These are phyloP conservation scores for Chloroceryle amazona DNA, from an alignment of 2,797 vertebrate species.

Conservation along the genomic window DNA sequence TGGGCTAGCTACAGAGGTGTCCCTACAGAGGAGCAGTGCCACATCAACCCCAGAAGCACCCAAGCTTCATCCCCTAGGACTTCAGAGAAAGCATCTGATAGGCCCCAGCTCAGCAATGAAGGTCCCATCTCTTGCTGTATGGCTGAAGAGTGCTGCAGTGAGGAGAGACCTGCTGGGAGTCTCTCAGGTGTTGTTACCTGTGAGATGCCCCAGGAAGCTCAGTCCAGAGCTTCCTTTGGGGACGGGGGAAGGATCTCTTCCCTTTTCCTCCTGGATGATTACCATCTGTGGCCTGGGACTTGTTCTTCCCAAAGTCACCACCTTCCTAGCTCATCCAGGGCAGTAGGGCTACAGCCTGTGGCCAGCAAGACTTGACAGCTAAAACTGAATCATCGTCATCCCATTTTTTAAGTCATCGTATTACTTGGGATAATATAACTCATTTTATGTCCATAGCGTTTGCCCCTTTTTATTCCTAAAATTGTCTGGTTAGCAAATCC, in stretches of 20 bases:
- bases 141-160: neutral
- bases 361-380: rapidly evolving
- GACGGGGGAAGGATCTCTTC: neutral
- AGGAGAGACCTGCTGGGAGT: neutral
- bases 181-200: neutral
- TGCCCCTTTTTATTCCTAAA: neutral
- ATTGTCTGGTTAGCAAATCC: neutral
- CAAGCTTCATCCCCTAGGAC: neutral
- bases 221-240: neutral
- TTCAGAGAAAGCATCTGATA: neutral
- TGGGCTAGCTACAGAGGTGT: neutral
- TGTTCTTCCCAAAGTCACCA: neutral
- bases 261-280: neutral
- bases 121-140: no score
- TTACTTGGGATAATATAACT: neutral
- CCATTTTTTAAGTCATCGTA: neutral
- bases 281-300: neutral
- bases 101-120: neutral
- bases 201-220: no score
- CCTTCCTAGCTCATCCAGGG: neutral
- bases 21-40: rapidly evolving
- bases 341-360: neutral
- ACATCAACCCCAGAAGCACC: neutral
- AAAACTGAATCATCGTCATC: neutral
- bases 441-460: rapidly evolving